Base-by-base conservation (phyloP, 1,140 invertebrate genomes). In the Hyposmocoma kahamanoa region DNA sequence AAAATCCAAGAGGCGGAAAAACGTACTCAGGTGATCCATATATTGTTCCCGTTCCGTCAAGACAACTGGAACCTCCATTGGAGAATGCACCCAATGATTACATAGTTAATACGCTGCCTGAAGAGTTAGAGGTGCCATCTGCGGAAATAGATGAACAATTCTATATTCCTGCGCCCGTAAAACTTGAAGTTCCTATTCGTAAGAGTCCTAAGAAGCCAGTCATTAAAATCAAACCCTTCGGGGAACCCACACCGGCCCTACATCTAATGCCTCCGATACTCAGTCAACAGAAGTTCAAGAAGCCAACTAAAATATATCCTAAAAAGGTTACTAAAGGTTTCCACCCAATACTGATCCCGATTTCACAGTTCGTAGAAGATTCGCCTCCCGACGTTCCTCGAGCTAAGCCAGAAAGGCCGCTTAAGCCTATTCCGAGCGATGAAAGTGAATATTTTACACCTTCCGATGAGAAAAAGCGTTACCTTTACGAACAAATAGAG, bases 251-350 rank as follows among this genome's bases (percentile, higher is more conserved):
- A 1, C 41, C 65, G 4, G 41, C 56, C 36, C 51, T 64, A 22
- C 57, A 67, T 51, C 51, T 65, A 1, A 46, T 42, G 4, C 58
- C 65, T 22, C 65, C 67, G 22, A 60, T 51, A 38, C 47, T 47
- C 10, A 18, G 24, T 1, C 20, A 30, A 9, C 38, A 42, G 39
- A 61, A 61, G 51, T 62, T 65, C n/a, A 80, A 69, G 48, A 60
- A 62, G 17, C 77, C 77, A 13, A 84, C 75, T 19, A 72, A 67
- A 56, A 53, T 80, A 22, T 84, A 74, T 43, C 81, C 81, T 1
- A 84, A 84, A 50, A 84, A 84, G 55, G 78, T 71, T 53, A 9
- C 48, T 20, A 62, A 52, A 19, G 51, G 53, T 18, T 83, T 81
- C 38, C 73, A 67, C 32, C 77, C 79, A 8, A 50, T 83, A 24